Percentiles rank a stretch among this genome's conserved stretches.
phyloP scores from a whole-genome alignment of 2,797 vertebrate species.

The Varecia variegata region DNA sequence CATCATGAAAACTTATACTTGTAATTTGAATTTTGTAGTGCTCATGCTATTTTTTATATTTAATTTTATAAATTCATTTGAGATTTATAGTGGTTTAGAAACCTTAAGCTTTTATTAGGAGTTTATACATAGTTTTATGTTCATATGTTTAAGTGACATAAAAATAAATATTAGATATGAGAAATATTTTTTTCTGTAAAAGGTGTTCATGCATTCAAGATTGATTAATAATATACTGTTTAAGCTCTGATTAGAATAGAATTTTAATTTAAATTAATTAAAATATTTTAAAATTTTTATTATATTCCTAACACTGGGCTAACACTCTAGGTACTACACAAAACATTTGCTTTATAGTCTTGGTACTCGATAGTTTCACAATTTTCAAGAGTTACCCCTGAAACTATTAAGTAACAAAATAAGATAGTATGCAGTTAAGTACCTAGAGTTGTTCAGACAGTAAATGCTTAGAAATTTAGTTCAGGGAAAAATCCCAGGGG shows the following conservation, averaged over 20 bases:
- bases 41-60: constrained; percentile 40
- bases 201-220: background rate
- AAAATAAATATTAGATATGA: constrained; percentile 53
- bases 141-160: constrained; percentile 44
- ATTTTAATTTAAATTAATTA: constrained; percentile 44
- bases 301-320: background rate
- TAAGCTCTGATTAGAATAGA: constrained; percentile 25
- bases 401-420: background rate
- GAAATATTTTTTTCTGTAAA: constrained; percentile 36
- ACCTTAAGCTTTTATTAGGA: constrained; percentile 51
- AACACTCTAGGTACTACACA: background rate
- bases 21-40: constrained; percentile 46
- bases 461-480: background rate
- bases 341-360: background rate
- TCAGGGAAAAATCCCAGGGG: background rate
- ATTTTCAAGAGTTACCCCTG: background rate
- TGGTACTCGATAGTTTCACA: background rate
- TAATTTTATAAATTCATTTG: constrained; percentile 56
- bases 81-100: constrained; percentile 51
- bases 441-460: background rate
- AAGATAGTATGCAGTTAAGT: background rate
- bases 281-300: constrained; percentile 17
- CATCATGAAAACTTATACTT: background rate
- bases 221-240: background rate
- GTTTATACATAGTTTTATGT: constrained; percentile 59